Percentiles rank a stretch among this genome's conserved stretches.
Conservation (phyloP, 2,113 vertebrate species). For the Parus major region DNA sequence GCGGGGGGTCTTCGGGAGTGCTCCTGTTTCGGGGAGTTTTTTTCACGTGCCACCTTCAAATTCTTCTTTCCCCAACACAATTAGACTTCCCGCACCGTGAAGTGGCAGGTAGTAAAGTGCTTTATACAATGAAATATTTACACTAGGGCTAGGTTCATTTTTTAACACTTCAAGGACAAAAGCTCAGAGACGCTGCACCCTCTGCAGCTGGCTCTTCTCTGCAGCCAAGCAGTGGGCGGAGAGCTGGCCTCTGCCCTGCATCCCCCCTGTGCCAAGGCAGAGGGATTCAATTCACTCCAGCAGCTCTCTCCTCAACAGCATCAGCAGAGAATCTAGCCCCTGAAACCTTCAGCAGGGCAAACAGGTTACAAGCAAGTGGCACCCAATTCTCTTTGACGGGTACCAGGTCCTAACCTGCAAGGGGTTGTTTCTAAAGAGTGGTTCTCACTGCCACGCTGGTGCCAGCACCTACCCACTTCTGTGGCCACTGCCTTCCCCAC, state of each 20-base stretch:
- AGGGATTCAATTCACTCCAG: not conserved
- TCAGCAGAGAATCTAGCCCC: not conserved
- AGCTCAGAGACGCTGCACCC: conserved; percentile 3
- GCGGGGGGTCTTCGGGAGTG: conserved; percentile 28
- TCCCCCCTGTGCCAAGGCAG: not conserved
- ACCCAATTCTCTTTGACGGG: not conserved
- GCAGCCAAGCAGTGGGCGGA: not conserved
- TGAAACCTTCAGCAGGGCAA: not conserved
- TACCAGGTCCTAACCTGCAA: not conserved
- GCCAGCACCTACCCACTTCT: not conserved
- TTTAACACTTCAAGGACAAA: conserved; percentile 57
- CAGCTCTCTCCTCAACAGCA: not conserved
- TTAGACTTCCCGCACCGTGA: conserved; percentile 42
- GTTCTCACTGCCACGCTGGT: not conserved
- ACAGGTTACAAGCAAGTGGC: conserved; percentile 22
- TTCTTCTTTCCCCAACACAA: conserved; percentile 53
- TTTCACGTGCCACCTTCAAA: not conserved
- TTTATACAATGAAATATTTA: conserved; percentile 79
- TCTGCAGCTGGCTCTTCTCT: not conserved
- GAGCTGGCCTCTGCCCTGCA: not conserved
- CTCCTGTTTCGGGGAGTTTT: conserved; percentile 60
- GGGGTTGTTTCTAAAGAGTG: not conserved
- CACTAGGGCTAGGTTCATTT: conserved; percentile 37
- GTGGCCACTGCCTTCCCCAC: not conserved
- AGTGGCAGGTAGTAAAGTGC: conserved; percentile 86